These are phyloP conservation scores for Tanypteryx hageni DNA, from an alignment of 2,888 invertebrate genomes.

Conservation along the genomic window DNA sequence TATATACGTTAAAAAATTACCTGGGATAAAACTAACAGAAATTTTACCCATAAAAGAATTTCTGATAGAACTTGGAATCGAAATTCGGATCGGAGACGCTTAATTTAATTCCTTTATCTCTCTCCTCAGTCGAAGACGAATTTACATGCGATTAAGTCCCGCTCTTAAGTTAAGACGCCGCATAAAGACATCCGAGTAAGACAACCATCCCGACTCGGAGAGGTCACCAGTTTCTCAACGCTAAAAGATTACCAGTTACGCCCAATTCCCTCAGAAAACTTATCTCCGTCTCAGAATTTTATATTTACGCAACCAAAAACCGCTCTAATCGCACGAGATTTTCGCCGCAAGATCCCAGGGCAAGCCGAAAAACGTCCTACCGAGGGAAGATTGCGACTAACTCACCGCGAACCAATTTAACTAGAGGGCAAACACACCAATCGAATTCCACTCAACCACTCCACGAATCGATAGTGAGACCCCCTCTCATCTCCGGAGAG, in stretches of 20 bases:
- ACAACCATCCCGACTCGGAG: neutral
- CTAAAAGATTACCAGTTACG: neutral
- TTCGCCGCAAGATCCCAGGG: too few relatives aligned
- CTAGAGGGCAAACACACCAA: neutral
- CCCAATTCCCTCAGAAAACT: neutral
- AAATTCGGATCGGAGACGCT: neutral
- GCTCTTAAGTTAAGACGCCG: neutral
- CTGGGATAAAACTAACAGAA: neutral
- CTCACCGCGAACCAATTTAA: neutral
- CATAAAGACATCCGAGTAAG: neutral
- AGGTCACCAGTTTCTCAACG: neutral
- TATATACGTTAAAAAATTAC: neutral
- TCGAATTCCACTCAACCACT: neutral
- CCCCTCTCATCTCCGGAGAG: neutral
- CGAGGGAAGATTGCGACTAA: neutral
- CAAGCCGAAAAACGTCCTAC: too few relatives aligned
- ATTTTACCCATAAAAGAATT: neutral
- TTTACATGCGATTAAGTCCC: conserved; percentile 16
- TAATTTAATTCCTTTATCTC: neutral
- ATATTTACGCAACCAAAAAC: neutral
- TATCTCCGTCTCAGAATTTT: neutral
- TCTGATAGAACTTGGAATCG: neutral
- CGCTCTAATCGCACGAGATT: too few relatives aligned
- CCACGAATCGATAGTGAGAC: neutral
- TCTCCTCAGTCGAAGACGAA: neutral